Evolutionary conservation across 2,113 vertebrate species (phyloP), one percentile per base, ranked within the genome.

Genomic region (Atrichornis clamosus): DNA sequence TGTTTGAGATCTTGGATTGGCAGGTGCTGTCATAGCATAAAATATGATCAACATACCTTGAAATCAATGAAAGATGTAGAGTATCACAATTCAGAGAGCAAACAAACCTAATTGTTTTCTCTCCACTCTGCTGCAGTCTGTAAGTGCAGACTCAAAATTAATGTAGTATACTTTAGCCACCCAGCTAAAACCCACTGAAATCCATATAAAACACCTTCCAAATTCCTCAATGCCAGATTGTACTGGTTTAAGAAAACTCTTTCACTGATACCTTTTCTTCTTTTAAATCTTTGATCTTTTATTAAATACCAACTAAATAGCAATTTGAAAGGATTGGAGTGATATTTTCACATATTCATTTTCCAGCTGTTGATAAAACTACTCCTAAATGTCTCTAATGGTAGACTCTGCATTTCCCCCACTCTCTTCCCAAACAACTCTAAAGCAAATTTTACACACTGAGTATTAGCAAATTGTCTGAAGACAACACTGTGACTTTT

Each of bases 131-230:
- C 65, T 75, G 53, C 83, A 95, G 65, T 62, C 90, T 82, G n/a
- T 81, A 92, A 91, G 60, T 47, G 32, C 80, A 94, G 76, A 75
- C 73, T 95, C 56, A 90, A 94, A 93, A 89, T 93, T 95, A 91
- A 91, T 79, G 65, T 46, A 89, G 76, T 75, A 44, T 89, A 68
- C 60, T 86, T 94, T 90, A 90, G 86, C 83, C 86, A 92, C 65
- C 69, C 90, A 96, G 52, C 53, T 93, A 53, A 96, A 96, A 93
- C 10, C 95, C 93, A 94, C 96, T 94, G 96, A 97, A 95, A 95
- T 96, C 88, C 91, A 69, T 95, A 89, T 95, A 87, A 97, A 96
- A 92, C 68, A 93, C 80, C 60, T 91, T 96, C 76, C 88, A 95
- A 84, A 94, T 95, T 97, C 92, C 58, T 94, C 69, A 82, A 8